A percentile compares a stretch with the other conserved stretches of the same genome.
phyloP scores from a whole-genome alignment of 2,888 invertebrate genomes.

The Athrips mouffetella region DNA sequence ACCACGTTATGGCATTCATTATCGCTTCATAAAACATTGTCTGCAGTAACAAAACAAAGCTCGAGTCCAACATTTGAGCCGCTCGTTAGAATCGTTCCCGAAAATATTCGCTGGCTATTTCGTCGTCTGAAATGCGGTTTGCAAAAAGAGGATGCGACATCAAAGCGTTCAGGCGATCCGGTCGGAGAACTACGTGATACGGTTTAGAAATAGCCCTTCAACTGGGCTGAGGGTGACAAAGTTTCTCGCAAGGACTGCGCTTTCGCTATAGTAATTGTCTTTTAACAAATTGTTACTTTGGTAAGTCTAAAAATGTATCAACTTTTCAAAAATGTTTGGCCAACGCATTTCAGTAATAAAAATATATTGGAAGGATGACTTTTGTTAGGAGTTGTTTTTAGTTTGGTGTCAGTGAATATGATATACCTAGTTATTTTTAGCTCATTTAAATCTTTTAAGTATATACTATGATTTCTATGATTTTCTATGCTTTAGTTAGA shows the following conservation, averaged over 20 bases:
- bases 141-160: conserved; percentile 75
- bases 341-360: too few relatives aligned
- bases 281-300: too few relatives aligned
- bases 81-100: conserved; percentile 60
- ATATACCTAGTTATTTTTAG: too few relatives aligned
- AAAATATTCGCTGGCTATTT: conserved; percentile 63
- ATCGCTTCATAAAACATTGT: conserved; percentile 22
- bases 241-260: not conserved
- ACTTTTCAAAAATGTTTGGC: too few relatives aligned
- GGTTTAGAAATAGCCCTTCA: conserved; percentile 66
- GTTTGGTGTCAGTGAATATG: too few relatives aligned
- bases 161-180: conserved; percentile 69
- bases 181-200: conserved; percentile 63
- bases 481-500: too few relatives aligned
- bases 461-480: too few relatives aligned
- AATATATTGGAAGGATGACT: too few relatives aligned
- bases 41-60: conserved; percentile 32
- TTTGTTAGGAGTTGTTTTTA: too few relatives aligned
- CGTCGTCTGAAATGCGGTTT: conserved; percentile 58
- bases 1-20: conserved; percentile 9
- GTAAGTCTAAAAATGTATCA: too few relatives aligned
- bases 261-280: not conserved
- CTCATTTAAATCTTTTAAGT: too few relatives aligned
- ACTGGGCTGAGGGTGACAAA: not conserved
- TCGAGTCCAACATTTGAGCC: conserved; percentile 26